Evolutionary conservation across 2,888 invertebrate species (phyloP).

Genomic region (Corythucha ciliata): DNA sequence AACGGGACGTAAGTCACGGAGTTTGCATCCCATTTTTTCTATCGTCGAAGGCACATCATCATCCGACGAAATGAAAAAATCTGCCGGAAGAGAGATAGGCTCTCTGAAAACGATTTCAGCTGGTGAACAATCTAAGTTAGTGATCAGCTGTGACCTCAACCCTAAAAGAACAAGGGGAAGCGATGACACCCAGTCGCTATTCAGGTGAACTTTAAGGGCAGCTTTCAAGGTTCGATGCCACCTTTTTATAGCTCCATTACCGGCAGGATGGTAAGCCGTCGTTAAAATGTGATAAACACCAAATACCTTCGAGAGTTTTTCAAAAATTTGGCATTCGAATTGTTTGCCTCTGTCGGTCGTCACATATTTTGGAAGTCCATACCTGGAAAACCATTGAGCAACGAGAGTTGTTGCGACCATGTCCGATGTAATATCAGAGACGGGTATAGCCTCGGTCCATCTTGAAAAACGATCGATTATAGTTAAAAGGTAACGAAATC

Average conservation of each 20-base stretch:
- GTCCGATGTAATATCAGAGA: constrained; percentile 40
- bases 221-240: constrained; percentile 42
- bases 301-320: constrained; percentile 19
- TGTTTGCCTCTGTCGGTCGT: constrained; percentile 40
- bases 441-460: constrained; percentile 41
- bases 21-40: background rate
- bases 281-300: constrained; percentile 1
- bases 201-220: constrained; percentile 33
- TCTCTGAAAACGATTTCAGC: background rate
- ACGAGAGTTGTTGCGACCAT: constrained; percentile 39
- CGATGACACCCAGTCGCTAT: background rate
- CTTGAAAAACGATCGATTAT: constrained; percentile 39
- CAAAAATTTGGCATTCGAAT: constrained; percentile 32
- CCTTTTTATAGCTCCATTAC: constrained; percentile 41
- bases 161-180: constrained; percentile 2
- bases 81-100: background rate
- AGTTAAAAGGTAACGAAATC: constrained; percentile 39
- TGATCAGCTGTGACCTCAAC: background rate
- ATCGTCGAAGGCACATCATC: background rate
- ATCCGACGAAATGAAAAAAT: background rate
- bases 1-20: background rate
- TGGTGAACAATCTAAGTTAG: background rate
- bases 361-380: constrained; percentile 35
- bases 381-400: constrained; percentile 37
- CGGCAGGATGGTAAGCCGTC: constrained; percentile 11